A percentile compares a stretch with the other conserved stretches of the same genome.
Evolutionary conservation across 2,113 vertebrate genomes (phyloP).

Genomic region (Rhinogobius similis): DNA sequence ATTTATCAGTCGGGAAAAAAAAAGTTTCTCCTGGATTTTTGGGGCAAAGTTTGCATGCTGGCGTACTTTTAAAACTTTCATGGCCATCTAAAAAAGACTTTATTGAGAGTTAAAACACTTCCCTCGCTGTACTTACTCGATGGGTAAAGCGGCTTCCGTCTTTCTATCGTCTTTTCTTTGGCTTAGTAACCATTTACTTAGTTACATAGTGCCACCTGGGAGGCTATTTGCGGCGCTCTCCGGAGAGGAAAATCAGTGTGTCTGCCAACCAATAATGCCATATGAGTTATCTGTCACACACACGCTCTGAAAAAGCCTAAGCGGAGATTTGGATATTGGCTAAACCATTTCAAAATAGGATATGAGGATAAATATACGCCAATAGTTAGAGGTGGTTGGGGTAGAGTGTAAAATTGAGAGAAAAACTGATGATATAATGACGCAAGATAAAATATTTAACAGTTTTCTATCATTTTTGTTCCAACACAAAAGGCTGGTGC

Average conservation of each 20-base stretch:
- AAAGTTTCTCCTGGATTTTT: constrained; percentile 39
- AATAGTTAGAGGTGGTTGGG: too few relatives aligned
- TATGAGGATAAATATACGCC: not conserved
- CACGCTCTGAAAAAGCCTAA: constrained; percentile 14
- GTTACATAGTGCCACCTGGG: constrained; percentile 63
- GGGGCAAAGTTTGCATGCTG: constrained; percentile 55
- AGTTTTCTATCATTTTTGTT: too few relatives aligned
- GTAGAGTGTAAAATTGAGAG: too few relatives aligned
- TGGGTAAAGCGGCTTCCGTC: constrained; percentile 35
- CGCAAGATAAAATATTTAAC: too few relatives aligned
- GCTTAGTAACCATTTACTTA: constrained; percentile 70
- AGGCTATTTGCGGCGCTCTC: constrained; percentile 63
- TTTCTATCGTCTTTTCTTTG: constrained; percentile 51
- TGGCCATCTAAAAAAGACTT: constrained; percentile 48
- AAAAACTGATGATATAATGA: too few relatives aligned
- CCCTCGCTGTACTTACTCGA: constrained; percentile 32
- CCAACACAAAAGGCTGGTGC: too few relatives aligned
- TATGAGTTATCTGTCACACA: constrained; percentile 51
- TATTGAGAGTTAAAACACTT: constrained; percentile 38
- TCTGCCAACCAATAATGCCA: constrained; percentile 54
- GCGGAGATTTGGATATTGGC: constrained; percentile 14
- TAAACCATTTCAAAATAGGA: constrained; percentile 6
- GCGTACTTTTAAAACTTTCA: constrained; percentile 59
- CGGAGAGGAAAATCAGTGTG: constrained; percentile 51
- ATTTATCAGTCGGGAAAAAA: constrained; percentile 65